Percentiles rank a stretch among this genome's conserved stretches.
Evolutionary conservation across 2,797 vertebrate species (phyloP).

Genomic region (Tokudaia tokunoshimensis): DNA sequence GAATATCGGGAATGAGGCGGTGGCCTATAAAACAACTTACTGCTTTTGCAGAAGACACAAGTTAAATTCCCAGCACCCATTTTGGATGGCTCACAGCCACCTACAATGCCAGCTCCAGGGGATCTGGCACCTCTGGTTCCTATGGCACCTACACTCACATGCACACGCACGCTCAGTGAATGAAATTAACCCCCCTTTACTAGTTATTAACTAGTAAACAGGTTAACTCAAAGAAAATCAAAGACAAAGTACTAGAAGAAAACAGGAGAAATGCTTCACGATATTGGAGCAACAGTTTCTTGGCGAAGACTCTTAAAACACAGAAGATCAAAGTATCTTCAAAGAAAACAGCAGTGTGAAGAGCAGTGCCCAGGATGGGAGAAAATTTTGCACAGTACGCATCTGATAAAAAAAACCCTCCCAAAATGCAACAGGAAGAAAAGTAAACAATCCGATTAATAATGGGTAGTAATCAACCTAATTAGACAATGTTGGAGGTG

Average conservation of each 20-base stretch:
- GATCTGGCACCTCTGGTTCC: neutral
- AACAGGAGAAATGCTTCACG: neutral
- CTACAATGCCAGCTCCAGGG: neutral
- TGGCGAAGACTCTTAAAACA: neutral
- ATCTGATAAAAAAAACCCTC: neutral
- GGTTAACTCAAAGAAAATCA: neutral
- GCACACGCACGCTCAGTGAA: no score
- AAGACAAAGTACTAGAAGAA: neutral
- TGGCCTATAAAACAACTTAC: neutral
- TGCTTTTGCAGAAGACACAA: neutral
- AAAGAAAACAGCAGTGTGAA: neutral
- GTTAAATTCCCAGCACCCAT: neutral
- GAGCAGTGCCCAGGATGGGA: neutral
- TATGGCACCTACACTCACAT: no score
- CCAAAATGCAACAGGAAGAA: neutral
- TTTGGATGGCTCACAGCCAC: no score
- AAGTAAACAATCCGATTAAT: neutral
- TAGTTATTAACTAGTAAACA: neutral
- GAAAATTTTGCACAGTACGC: neutral
- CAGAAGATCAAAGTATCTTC: neutral
- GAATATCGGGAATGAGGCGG: fast-evolving
- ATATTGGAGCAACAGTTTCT: neutral
- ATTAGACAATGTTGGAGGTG: neutral
- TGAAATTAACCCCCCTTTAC: neutral
- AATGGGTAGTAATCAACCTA: neutral